Base-by-base conservation (phyloP, 2,113 vertebrate species). In the Thymallus thymallus region DNA sequence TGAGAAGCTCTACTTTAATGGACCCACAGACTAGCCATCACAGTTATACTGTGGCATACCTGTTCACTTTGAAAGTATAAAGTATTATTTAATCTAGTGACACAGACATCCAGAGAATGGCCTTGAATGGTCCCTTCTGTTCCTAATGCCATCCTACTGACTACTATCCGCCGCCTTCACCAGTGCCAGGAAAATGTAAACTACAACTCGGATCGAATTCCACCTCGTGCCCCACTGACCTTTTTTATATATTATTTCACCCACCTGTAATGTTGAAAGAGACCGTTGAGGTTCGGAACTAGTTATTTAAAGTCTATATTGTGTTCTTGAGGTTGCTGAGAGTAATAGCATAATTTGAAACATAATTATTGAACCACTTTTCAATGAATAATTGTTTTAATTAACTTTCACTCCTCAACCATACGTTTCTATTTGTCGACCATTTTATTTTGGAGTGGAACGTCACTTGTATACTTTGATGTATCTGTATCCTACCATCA, bases 131-230 rank as follows among this genome's bases (percentile, higher is more conserved):
- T 70, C 74, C 82, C 78, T 73, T 24, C 41, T 76, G 76, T 79
- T 82, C 81, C 3, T 69, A 80, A 79, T 87, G 84, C 87, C 88
- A 84, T 90, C 80, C 81, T 76, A 80, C 78, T 86, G 85, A 91
- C 86, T 77, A 89, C 87, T 85, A 85, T 76, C 83, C 84, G 83
- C 79, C 74, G 82, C 89, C 87, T 86, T 85, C 80, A 87, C 86
- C 87, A 83, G 85, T 89, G 88, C 85, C 89, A 90, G 88, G 77
- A 81, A 83, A 79, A 75, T 78, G 76, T 81, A 56, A 82, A 86
- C 77, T 80, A 82, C 86, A 89, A 87, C 16, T 86, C 82, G 76
- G 24, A 78, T 66, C 69, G 32, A 80, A 62, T 75, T 74, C 75
- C 56, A 26, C 14, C 35, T 18, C 78, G 70, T 71, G 16, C 14